Evolutionary conservation across 2,113 vertebrate genomes (phyloP).

Genomic region (Acrocephalus kingi): DNA sequence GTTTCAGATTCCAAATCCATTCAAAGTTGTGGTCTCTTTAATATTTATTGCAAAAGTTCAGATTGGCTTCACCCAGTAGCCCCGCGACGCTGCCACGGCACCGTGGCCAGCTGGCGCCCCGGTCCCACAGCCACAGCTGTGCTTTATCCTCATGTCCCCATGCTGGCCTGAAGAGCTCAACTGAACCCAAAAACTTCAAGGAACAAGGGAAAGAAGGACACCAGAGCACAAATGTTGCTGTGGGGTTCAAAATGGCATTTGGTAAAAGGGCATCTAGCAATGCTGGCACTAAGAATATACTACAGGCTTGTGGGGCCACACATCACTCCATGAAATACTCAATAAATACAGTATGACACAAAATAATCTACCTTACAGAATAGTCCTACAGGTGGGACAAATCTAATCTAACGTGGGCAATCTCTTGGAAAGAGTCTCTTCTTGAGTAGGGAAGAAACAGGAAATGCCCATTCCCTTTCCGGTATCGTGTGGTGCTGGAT

Average conservation of each 20-base stretch:
- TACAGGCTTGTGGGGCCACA: neutral
- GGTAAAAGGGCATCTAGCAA: neutral
- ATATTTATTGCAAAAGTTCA: slow-evolving; percentile 28
- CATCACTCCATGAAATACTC: neutral
- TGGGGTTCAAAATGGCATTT: neutral
- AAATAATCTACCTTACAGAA: neutral
- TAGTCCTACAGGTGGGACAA: neutral
- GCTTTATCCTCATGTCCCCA: neutral
- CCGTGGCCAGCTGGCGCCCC: neutral
- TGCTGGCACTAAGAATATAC: too few relatives aligned
- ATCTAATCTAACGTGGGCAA: neutral
- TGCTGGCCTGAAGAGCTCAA: neutral
- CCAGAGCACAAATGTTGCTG: neutral
- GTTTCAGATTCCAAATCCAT: slow-evolving; percentile 36
- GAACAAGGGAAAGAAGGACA: neutral
- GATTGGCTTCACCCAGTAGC: neutral
- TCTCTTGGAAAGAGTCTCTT: neutral
- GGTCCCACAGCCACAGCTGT: neutral
- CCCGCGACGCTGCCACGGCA: neutral
- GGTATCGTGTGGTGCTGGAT: neutral
- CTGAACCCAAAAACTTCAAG: neutral
- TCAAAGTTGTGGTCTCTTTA: neutral
- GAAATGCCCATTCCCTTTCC: slow-evolving; percentile 14
- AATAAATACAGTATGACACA: accelerated
- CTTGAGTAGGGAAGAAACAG: neutral